phyloP scores from a whole-genome alignment of 2,797 vertebrate genomes.

The Coregonus ussuriensis region DNA sequence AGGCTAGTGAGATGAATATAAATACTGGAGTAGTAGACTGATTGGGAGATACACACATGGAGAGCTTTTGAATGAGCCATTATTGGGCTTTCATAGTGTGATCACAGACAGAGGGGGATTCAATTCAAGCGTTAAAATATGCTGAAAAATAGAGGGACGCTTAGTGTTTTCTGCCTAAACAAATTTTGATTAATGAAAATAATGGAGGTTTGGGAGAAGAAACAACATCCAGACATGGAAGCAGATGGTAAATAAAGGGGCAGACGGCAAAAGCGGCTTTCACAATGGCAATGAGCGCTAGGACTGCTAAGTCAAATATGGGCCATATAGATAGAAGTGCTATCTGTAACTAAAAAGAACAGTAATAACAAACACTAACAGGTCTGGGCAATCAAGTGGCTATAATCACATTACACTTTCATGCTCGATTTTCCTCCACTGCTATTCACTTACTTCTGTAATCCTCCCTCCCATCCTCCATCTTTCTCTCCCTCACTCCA shows the following conservation, averaged over 20 bases:
- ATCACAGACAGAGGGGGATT: neutral
- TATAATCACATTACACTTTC: too few relatives aligned
- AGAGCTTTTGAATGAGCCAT: slow-evolving; percentile 16
- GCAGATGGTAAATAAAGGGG: slow-evolving; percentile 67
- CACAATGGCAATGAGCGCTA: slow-evolving; percentile 58
- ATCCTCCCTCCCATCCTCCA: too few relatives aligned
- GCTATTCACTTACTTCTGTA: too few relatives aligned
- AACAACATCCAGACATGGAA: slow-evolving; percentile 57
- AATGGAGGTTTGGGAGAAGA: slow-evolving; percentile 55
- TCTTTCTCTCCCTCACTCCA: too few relatives aligned
- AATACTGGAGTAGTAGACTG: neutral
- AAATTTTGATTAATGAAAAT: slow-evolving; percentile 70
- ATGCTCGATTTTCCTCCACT: too few relatives aligned
- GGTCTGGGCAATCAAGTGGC: too few relatives aligned
- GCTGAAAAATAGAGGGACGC: slow-evolving; percentile 49
- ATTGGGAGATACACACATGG: slow-evolving; percentile 11
- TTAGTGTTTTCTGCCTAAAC: slow-evolving; percentile 60
- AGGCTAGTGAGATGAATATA: neutral
- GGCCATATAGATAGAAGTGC: too few relatives aligned
- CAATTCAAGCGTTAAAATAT: slow-evolving; percentile 47
- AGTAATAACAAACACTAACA: too few relatives aligned
- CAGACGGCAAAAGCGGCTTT: slow-evolving; percentile 52
- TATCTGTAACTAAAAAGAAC: too few relatives aligned
- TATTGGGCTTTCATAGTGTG: slow-evolving; percentile 11
- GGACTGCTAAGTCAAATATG: slow-evolving; percentile 27